Conservation (phyloP, 2,113 vertebrate species). For the Tympanuchus pallidicinctus region DNA sequence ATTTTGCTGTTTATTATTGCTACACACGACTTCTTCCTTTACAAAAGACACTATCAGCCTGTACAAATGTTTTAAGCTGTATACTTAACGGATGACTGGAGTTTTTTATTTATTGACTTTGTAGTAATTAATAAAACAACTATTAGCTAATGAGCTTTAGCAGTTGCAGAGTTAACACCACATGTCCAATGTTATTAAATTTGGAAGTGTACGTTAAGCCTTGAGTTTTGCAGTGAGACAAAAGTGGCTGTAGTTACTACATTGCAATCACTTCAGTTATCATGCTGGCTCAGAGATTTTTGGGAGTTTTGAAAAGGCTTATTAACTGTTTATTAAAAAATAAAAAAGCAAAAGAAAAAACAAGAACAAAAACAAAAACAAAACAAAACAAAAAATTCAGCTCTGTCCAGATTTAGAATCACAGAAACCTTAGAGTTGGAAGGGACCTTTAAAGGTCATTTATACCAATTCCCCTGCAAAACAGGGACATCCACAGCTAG, state of each 20-base stretch:
- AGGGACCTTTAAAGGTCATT: too few relatives aligned
- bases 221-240: not conserved
- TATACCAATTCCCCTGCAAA: too few relatives aligned
- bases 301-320: not conserved
- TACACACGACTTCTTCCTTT: not conserved
- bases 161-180: not conserved
- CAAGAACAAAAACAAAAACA: not conserved
- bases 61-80: not conserved
- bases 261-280: accelerated
- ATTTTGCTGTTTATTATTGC: not conserved
- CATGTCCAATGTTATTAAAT: not conserved
- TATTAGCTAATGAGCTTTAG: not conserved
- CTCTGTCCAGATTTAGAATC: not conserved
- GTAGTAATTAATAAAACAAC: not conserved
- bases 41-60: not conserved
- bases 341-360: not conserved
- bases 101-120: not conserved
- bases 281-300: not conserved
- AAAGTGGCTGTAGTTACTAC: not conserved
- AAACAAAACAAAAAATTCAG: not conserved
- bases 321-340: not conserved
- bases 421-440: too few relatives aligned
- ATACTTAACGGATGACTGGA: not conserved
- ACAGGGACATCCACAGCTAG: too few relatives aligned
- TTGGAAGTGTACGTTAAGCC: not conserved